These are phyloP conservation scores for Nasonia vitripennis DNA, from an alignment of 1,140 invertebrate genomes.

Conservation along the genomic window DNA sequence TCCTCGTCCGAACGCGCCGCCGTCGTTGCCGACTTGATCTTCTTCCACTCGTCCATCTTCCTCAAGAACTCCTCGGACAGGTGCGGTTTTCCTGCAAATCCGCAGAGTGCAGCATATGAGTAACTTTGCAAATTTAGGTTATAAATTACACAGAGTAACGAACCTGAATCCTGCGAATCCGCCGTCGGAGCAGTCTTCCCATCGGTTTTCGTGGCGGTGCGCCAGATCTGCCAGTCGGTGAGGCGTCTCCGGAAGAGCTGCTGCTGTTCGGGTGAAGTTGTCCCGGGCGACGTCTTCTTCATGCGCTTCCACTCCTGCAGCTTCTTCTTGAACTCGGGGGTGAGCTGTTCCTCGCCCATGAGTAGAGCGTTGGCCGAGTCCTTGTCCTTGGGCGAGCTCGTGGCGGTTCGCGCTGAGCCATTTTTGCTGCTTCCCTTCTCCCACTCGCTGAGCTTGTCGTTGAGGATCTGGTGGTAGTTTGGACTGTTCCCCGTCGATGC, in stretches of 20 bases:
- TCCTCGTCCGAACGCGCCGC: constrained; percentile 68
- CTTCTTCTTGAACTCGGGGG: constrained; percentile 87
- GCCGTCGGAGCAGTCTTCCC: constrained; percentile 67
- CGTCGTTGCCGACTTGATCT: constrained; percentile 69
- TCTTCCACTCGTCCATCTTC: constrained; percentile 82
- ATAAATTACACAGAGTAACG: background rate
- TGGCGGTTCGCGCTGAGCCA: background rate
- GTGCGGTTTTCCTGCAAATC: constrained; percentile 74
- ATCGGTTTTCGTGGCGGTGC: constrained; percentile 59
- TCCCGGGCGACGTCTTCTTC: constrained; percentile 75
- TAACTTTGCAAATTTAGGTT: background rate
- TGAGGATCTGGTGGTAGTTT: constrained; percentile 80
- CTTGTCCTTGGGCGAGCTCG: constrained; percentile 48
- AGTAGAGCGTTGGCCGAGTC: constrained; percentile 60
- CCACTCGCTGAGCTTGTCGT: constrained; percentile 85
- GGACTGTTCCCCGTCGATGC: constrained; percentile 72
- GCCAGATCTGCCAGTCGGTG: constrained; percentile 84
- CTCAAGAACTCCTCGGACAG: constrained; percentile 82
- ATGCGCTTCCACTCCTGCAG: constrained; percentile 90
- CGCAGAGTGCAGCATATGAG: constrained; percentile 48
- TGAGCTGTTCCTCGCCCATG: constrained; percentile 80
- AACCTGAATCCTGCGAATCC: constrained; percentile 4
- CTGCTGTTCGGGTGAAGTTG: constrained; percentile 57
- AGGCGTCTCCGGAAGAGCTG: constrained; percentile 74
- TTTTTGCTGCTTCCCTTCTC: constrained; percentile 74